phyloP scores from a whole-genome alignment of 1,140 invertebrate genomes.

The Coenobita brevimanus region DNA sequence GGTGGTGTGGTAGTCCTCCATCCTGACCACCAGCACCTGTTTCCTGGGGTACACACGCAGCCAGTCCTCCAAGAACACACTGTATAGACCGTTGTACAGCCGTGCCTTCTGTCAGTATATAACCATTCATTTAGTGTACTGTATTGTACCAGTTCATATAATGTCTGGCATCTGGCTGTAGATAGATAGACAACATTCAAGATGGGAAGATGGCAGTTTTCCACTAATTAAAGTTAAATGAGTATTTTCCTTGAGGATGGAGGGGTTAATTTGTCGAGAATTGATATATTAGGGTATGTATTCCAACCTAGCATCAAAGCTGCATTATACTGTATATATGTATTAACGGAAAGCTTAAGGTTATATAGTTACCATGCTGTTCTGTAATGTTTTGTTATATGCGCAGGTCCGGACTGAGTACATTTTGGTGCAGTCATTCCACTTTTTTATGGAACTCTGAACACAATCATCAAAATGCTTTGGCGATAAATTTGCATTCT shows the following conservation, averaged over 20 bases:
- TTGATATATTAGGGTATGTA: no score
- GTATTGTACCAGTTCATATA: no score
- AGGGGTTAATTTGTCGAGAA: no score
- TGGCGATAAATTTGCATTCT: constrained; percentile 26
- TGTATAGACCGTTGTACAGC: constrained; percentile 57
- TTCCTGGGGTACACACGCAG: constrained; percentile 32
- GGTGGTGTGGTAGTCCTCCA: constrained; percentile 54
- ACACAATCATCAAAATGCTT: constrained; percentile 45
- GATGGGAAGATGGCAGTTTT: no score
- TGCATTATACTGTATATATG: no score
- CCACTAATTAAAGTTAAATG: no score
- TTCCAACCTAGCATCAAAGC: no score
- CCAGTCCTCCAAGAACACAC: constrained; percentile 46
- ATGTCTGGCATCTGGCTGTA: no score
- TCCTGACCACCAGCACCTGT: constrained; percentile 60
- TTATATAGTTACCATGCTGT: constrained; percentile 25
- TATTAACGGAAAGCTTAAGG: not conserved
- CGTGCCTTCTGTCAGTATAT: constrained; percentile 53
- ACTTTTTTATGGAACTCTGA: constrained; percentile 31
- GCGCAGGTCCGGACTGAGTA: constrained; percentile 55
- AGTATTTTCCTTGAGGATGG: no score
- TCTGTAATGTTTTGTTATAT: constrained; percentile 55
- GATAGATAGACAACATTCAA: no score
- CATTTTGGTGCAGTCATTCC: constrained; percentile 32
- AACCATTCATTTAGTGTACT: no score